Percentiles rank a stretch among this genome's conserved stretches.
phyloP scores from a whole-genome alignment of 2,797 vertebrate genomes.

The Yasuhikotakia modesta region DNA sequence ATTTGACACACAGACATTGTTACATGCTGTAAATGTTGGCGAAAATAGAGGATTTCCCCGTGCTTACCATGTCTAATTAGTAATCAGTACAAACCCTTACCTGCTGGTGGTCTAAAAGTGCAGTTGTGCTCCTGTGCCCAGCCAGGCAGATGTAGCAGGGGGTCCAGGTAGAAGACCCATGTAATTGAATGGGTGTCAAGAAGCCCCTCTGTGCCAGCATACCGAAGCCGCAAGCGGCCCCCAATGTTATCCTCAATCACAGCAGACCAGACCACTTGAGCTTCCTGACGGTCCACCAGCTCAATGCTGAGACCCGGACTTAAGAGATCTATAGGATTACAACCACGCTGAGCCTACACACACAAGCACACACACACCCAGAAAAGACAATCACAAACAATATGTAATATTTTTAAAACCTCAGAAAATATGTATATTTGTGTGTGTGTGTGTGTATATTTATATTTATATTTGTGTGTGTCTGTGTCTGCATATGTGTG shows the following conservation, averaged over 20 bases:
- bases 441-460: too few relatives aligned
- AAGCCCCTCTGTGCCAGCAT: constrained; percentile 83
- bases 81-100: constrained; percentile 70
- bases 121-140: constrained; percentile 88
- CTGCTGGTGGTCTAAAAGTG: constrained; percentile 85
- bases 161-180: constrained; percentile 94
- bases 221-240: constrained; percentile 86
- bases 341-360: constrained; percentile 86
- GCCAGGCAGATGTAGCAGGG: constrained; percentile 89
- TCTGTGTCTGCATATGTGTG: too few relatives aligned
- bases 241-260: constrained; percentile 90
- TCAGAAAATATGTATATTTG: too few relatives aligned
- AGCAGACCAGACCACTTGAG: constrained; percentile 84
- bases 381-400: constrained; percentile 4
- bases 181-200: constrained; percentile 81
- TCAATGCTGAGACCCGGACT: constrained; percentile 87
- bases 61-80: background rate
- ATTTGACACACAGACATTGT: background rate
- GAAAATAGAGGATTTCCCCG: background rate
- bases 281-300: constrained; percentile 82
- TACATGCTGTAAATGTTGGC: background rate
- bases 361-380: constrained; percentile 41
- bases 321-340: constrained; percentile 91
- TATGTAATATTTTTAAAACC: too few relatives aligned
- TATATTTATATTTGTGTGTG: too few relatives aligned